These are phyloP conservation scores for Diplodus puntazzo DNA, from an alignment of 2,797 vertebrate species.

Conservation along the genomic window DNA sequence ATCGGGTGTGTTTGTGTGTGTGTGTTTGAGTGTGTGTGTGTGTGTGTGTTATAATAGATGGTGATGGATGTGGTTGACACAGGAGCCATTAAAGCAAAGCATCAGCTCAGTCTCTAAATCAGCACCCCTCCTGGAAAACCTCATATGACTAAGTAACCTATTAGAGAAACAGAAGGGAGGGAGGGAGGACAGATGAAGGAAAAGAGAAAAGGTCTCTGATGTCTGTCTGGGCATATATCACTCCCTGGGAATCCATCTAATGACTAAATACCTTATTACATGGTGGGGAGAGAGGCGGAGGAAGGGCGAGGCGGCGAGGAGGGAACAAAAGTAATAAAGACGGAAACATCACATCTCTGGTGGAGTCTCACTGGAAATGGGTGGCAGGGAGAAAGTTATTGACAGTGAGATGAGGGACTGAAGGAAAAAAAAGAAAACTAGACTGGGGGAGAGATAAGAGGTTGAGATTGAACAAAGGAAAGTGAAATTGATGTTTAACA, in stretches of 20 bases:
- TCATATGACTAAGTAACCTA: conserved; percentile 63
- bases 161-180: conserved; percentile 48
- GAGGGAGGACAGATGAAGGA: conserved; percentile 24
- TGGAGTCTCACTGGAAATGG: conserved; percentile 26
- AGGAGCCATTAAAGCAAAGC: conserved; percentile 57
- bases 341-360: conserved; percentile 20
- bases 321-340: conserved; percentile 59
- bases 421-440: conserved; percentile 30
- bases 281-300: conserved; percentile 24
- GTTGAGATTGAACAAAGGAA: neutral
- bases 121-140: conserved; percentile 55
- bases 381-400: conserved; percentile 39
- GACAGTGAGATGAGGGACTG: conserved; percentile 17
- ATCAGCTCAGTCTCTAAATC: conserved; percentile 55
- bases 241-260: conserved; percentile 57
- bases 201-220: conserved; percentile 46
- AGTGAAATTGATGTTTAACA: neutral
- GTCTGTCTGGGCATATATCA: conserved; percentile 42
- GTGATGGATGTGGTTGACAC: conserved; percentile 55
- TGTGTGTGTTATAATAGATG: conserved; percentile 37
- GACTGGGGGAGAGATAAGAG: neutral
- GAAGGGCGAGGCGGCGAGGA: conserved; percentile 2
- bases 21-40: conserved; percentile 3
- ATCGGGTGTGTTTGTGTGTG: neutral
- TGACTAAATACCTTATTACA: conserved; percentile 68